Evolutionary conservation across 2,888 invertebrate species (phyloP).

Genomic region (Epistrophe grossulariae): DNA sequence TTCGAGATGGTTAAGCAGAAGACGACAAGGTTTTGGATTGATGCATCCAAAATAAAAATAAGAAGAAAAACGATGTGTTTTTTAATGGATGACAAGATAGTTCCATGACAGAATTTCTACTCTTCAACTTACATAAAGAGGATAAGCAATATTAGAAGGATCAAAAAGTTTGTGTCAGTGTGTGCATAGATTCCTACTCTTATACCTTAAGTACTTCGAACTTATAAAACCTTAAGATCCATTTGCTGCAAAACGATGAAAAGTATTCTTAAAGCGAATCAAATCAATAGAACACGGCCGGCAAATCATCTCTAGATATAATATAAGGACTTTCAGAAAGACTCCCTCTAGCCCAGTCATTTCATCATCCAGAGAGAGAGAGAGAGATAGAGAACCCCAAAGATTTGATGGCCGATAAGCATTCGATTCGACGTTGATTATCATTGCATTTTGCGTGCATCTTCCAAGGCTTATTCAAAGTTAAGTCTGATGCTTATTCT

Average conservation of each 20-base stretch:
- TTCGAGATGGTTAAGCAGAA: background rate
- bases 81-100: slow-evolving; percentile 66
- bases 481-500: slow-evolving; percentile 28
- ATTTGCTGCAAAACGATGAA: slow-evolving; percentile 38
- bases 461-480: slow-evolving; percentile 31
- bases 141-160: slow-evolving; percentile 44
- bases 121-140: slow-evolving; percentile 23
- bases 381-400: background rate
- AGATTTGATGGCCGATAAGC: slow-evolving; percentile 72
- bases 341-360: background rate
- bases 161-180: slow-evolving; percentile 22
- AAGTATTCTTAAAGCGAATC: slow-evolving; percentile 55
- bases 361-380: too few species aligned
- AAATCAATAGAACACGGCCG: slow-evolving; percentile 68
- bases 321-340: background rate
- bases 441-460: slow-evolving; percentile 66
- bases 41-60: slow-evolving; percentile 46
- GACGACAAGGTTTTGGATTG: slow-evolving; percentile 40
- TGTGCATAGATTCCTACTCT: background rate
- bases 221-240: slow-evolving; percentile 7
- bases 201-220: slow-evolving; percentile 21
- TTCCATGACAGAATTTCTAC: slow-evolving; percentile 59
- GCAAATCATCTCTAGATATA: slow-evolving; percentile 40
- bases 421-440: slow-evolving; percentile 73
- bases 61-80: slow-evolving; percentile 50